Percentiles rank a stretch among this genome's conserved stretches.
Conservation (phyloP, 2,797 vertebrate species). For the Enteromius paludinosus region DNA sequence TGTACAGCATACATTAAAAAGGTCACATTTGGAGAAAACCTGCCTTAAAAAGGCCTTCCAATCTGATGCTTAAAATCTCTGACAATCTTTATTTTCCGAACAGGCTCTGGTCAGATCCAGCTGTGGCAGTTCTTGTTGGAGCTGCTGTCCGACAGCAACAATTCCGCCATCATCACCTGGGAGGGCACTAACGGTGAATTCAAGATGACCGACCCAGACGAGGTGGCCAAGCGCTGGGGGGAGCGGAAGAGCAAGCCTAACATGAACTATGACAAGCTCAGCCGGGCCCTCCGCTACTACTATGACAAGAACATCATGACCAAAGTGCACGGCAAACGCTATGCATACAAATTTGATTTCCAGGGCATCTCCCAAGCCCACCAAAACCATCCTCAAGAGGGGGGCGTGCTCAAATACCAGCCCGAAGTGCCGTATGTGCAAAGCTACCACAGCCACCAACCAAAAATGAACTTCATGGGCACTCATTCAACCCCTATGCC, state of each 20-base stretch:
- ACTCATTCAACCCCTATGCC: slow-evolving; percentile 75
- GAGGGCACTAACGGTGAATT: slow-evolving; percentile 87
- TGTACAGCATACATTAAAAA: slow-evolving; percentile 76
- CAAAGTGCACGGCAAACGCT: slow-evolving; percentile 87
- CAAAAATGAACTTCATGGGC: slow-evolving; percentile 84
- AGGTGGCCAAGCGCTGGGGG: slow-evolving; percentile 87
- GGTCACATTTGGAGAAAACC: slow-evolving; percentile 72
- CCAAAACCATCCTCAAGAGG: slow-evolving; percentile 78
- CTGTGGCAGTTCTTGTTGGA: slow-evolving; percentile 88
- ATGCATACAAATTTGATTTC: slow-evolving; percentile 89
- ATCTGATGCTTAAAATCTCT: background rate
- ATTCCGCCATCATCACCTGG: slow-evolving; percentile 84
- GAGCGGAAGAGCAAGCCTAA: slow-evolving; percentile 84
- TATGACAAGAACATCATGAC: slow-evolving; percentile 92
- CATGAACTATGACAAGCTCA: slow-evolving; percentile 82
- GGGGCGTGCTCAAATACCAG: slow-evolving; percentile 78
- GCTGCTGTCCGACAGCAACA: slow-evolving; percentile 82
- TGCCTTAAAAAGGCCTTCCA: background rate
- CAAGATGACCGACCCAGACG: slow-evolving; percentile 88
- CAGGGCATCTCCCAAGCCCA: slow-evolving; percentile 86
- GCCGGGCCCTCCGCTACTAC: slow-evolving; percentile 86
- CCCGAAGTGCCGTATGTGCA: slow-evolving; percentile 76
- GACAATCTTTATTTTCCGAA: background rate
- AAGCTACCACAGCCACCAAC: slow-evolving; percentile 83
- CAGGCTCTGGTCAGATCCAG: slow-evolving; percentile 88